Conservation (phyloP, 2,113 vertebrate genomes). For the Geococcyx californianus region DNA sequence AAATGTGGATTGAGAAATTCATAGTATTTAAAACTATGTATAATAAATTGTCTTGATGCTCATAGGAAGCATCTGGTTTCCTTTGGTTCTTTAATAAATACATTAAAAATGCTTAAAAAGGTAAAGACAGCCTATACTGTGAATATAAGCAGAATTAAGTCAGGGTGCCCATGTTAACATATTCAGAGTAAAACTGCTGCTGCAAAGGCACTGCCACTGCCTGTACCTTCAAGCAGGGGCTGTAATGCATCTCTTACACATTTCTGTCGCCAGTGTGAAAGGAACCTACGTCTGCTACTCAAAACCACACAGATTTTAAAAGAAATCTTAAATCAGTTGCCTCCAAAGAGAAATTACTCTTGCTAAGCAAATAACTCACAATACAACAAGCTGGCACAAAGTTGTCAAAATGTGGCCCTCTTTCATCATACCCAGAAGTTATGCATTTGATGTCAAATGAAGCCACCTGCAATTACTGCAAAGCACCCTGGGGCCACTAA, state of each 20-base stretch:
- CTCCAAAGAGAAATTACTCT: constrained; percentile 76
- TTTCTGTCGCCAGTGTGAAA: constrained; percentile 70
- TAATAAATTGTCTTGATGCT: constrained; percentile 80
- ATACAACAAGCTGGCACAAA: constrained; percentile 62
- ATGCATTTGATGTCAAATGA: constrained; percentile 36
- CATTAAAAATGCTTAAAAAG: constrained; percentile 89
- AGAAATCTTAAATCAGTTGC: constrained; percentile 70
- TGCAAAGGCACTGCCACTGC: constrained; percentile 68
- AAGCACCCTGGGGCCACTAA: constrained; percentile 65
- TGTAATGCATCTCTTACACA: constrained; percentile 35
- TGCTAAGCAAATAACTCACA: constrained; percentile 57
- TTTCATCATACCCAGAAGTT: constrained; percentile 18
- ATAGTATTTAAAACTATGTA: constrained; percentile 83
- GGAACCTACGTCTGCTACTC: constrained; percentile 75
- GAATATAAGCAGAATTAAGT: constrained; percentile 88
- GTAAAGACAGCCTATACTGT: constrained; percentile 87
- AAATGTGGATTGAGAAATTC: constrained; percentile 81
- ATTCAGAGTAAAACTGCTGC: constrained; percentile 49
- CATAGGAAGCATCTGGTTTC: constrained; percentile 77
- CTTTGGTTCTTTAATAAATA: constrained; percentile 91
- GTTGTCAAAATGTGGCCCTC: constrained; percentile 50
- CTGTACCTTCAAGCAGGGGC: constrained; percentile 14
- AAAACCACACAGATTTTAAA: constrained; percentile 73
- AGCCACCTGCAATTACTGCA: constrained; percentile 55
- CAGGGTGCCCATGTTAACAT: constrained; percentile 61